phyloP scores from a whole-genome alignment of 1,140 invertebrate species.

The Agrilus planipennis region DNA sequence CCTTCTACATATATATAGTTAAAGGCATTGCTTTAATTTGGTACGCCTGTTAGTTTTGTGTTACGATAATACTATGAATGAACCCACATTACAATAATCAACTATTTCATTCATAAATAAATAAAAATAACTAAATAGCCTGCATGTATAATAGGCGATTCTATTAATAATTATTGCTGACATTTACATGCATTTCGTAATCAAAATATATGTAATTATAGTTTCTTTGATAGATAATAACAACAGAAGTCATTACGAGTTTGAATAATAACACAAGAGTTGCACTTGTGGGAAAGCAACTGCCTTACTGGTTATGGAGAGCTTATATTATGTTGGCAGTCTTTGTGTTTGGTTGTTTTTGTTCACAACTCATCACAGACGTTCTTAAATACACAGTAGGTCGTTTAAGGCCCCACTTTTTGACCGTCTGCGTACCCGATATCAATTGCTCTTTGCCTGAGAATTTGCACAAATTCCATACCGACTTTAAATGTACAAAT shows the following conservation, averaged over 20 bases:
- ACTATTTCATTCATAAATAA: too few species aligned
- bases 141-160: too few species aligned
- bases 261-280: conserved; percentile 36
- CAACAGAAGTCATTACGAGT: conserved; percentile 45
- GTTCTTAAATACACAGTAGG: conserved; percentile 88
- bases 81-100: too few species aligned
- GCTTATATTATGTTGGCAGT: conserved; percentile 63
- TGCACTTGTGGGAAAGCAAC: conserved; percentile 41
- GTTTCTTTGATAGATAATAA: conserved; percentile 45
- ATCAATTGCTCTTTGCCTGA: conserved; percentile 42
- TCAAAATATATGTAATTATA: not conserved
- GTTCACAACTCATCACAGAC: conserved; percentile 73
- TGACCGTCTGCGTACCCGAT: conserved; percentile 56
- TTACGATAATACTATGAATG: too few species aligned
- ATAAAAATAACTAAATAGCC: too few species aligned
- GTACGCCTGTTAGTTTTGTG: too few species aligned
- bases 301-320: conserved; percentile 57
- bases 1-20: too few species aligned
- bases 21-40: too few species aligned
- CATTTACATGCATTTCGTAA: too few species aligned
- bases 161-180: too few species aligned
- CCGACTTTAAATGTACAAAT: conserved; percentile 47
- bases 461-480: conserved; percentile 51
- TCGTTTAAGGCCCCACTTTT: conserved; percentile 83
- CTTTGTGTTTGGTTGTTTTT: conserved; percentile 75